Evolutionary conservation across 2,113 vertebrate species (phyloP), one percentile per base, ranked within the genome.

Genomic region (Corvus hawaiiensis): DNA sequence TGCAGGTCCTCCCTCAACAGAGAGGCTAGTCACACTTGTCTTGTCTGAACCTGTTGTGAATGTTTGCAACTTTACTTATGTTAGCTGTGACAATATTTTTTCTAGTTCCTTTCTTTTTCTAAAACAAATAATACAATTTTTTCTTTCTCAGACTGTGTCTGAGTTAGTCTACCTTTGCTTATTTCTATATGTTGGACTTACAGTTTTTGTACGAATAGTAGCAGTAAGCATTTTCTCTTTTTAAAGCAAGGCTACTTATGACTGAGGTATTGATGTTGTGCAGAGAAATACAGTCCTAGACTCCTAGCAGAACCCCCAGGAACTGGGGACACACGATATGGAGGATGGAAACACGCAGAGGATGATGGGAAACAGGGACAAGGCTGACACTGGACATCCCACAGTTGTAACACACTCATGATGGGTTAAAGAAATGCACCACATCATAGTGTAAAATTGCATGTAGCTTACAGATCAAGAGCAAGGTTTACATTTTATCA

Each of bases 401-500:
- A 27, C 2, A 0, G 9, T 4, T 63, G 7, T 13, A 52, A 81
- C 11, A 37, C 7, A 30, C 3, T 35, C 3, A 8, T 51, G 18
- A 4, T 4, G 39, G 4, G 7, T 51, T 49, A 49, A 82, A 44
- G 16, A 35, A 74, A 55, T 3, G 2, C 1, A 18, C 9, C 9
- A 21, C 13, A 23, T 30, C 12, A 13, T 21, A 37, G 1, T n/a
- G 19, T 18, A 82, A 77, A 63, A 55, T 44, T 49, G 3, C 2
- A 49, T 44, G 6, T 39, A 44, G 7, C 14, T 68, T 61, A 22
- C 14, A 74, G 66, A 37, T 13, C 10, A 55, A 69, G 5, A 74
- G 3, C 3, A 44, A 59, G 7, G 3, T 66, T 49, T 69, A 55
- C 26, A 44, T 59, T 14, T 46, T 69, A 27, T 23, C 10, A 51